A percentile compares a stretch with the other conserved stretches of the same genome.
These are phyloP conservation scores for Cancer borealis DNA, from an alignment of 2,888 invertebrate species.

Conservation along the genomic window DNA sequence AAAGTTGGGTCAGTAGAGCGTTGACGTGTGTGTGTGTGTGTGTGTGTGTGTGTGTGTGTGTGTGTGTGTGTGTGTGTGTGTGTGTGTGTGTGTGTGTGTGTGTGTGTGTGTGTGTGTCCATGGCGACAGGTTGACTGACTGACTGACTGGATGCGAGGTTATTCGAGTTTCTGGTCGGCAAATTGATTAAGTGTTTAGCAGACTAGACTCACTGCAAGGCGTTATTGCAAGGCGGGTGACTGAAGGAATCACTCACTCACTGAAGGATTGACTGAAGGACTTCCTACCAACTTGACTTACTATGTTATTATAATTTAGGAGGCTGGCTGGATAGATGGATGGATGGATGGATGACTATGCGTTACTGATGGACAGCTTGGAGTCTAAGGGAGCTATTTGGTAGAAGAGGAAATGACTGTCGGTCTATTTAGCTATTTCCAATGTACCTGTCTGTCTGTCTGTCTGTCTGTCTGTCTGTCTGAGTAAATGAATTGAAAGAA, in stretches of 20 bases:
- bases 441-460: not conserved
- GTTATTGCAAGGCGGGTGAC: not conserved
- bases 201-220: not conserved
- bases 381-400: not conserved
- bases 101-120: conserved; percentile 3
- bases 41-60: not conserved
- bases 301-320: not conserved
- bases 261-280: not conserved
- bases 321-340: not conserved
- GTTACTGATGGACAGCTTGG: not conserved
- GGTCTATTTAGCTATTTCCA: not conserved
- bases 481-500: not conserved
- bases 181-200: not conserved
- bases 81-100: conserved; percentile 30
- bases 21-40: not conserved
- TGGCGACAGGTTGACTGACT: not conserved
- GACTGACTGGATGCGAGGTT: not conserved
- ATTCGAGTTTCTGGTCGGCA: not conserved
- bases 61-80: conserved; percentile 32
- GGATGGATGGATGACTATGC: not conserved
- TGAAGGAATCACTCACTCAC: not conserved
- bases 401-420: not conserved
- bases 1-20: not conserved
- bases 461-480: not conserved
- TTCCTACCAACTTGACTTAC: not conserved